Conservation (phyloP, 2,888 invertebrate species). For the Drosophila gaucha region DNA sequence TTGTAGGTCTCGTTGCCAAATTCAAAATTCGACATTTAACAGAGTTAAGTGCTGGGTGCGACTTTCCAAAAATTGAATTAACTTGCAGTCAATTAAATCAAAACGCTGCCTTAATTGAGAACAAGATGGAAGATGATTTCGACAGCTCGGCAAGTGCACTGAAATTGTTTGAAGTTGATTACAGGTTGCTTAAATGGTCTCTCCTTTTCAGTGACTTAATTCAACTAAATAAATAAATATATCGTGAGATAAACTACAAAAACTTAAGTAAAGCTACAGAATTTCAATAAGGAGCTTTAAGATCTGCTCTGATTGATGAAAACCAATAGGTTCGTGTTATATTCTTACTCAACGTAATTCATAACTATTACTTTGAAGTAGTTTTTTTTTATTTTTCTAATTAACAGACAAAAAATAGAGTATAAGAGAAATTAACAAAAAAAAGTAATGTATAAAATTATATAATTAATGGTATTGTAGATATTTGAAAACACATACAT, state of each 20-base stretch:
- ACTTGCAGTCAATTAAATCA: constrained; percentile 74
- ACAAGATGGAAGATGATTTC: constrained; percentile 38
- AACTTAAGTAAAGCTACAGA: too few relatives aligned
- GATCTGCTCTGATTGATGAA: too few relatives aligned
- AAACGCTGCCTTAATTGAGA: constrained; percentile 73
- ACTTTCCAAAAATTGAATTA: constrained; percentile 66
- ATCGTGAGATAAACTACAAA: not conserved
- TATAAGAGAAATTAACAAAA: too few relatives aligned
- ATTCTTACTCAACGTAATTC: too few relatives aligned
- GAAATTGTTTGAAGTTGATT: constrained; percentile 2
- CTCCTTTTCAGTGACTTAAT: not conserved
- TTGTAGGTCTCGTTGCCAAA: constrained; percentile 6
- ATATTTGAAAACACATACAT: too few relatives aligned
- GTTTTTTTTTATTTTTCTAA: too few relatives aligned
- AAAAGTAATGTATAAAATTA: too few relatives aligned
- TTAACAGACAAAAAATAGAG: too few relatives aligned
- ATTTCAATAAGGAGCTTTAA: too few relatives aligned
- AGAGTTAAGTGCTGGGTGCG: constrained; percentile 33
- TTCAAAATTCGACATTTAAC: constrained; percentile 18
- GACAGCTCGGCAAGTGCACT: not conserved
- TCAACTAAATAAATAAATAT: not conserved
- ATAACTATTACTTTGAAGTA: too few relatives aligned
- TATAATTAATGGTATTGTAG: too few relatives aligned
- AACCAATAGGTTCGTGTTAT: too few relatives aligned
- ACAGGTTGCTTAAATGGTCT: not conserved